Evolutionary conservation across 2,797 vertebrate genomes (phyloP).

Genomic region (Neopelma chrysocephalum): DNA sequence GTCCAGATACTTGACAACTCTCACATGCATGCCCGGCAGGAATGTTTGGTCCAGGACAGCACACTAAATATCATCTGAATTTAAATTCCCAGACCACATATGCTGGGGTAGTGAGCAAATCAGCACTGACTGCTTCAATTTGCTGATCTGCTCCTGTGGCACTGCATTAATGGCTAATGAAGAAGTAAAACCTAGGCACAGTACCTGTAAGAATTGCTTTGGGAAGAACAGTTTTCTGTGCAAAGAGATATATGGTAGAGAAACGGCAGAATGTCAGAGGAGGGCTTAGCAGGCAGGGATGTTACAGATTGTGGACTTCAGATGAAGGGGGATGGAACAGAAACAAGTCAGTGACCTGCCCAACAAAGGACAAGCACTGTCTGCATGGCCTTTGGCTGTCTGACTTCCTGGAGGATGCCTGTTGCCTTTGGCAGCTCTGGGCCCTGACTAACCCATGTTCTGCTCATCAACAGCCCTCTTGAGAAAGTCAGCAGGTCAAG

Average conservation of each 20-base stretch:
- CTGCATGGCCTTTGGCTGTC: background rate
- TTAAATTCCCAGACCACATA: background rate
- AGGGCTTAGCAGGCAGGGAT: background rate
- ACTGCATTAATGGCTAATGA: background rate
- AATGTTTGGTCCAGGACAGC: background rate
- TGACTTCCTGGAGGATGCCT: background rate
- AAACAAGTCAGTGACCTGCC: background rate
- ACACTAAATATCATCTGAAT: background rate
- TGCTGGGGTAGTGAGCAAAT: background rate
- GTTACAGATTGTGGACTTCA: fast-evolving
- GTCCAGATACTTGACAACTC: background rate
- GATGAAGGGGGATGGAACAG: background rate
- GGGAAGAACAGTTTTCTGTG: background rate
- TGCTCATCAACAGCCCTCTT: fast-evolving
- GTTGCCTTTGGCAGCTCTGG: background rate
- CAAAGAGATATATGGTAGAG: background rate
- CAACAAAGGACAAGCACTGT: background rate
- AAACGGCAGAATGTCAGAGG: background rate
- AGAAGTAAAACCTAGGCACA: background rate
- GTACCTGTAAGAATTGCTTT: background rate
- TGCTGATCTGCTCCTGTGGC: background rate
- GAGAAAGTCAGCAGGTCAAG: background rate
- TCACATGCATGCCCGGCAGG: background rate
- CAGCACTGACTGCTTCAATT: background rate
- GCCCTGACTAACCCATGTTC: background rate